Conservation (phyloP, 2,113 vertebrate species). For the Siniperca chuatsi region DNA sequence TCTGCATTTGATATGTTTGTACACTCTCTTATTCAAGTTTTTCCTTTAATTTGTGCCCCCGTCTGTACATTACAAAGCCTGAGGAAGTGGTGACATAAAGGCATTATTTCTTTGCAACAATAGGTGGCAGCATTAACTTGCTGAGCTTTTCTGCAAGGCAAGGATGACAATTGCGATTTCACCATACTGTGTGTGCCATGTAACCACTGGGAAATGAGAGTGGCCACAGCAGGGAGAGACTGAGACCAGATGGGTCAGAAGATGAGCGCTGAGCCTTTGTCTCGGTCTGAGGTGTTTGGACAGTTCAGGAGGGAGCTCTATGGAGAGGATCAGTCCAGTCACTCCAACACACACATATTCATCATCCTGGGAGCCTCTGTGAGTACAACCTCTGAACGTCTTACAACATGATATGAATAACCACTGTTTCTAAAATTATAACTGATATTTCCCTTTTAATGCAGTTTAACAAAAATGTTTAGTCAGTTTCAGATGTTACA, state of each 20-base stretch:
- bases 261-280: slow-evolving; percentile 71
- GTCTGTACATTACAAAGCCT: not conserved
- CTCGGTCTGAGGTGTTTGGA: slow-evolving; percentile 85
- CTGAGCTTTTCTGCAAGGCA: slow-evolving; percentile 35
- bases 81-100: rapidly evolving
- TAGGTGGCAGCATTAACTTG: slow-evolving; percentile 69
- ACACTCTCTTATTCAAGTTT: too few species aligned
- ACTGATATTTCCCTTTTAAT: not conserved
- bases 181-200: not conserved
- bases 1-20: too few species aligned
- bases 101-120: slow-evolving; percentile 22
- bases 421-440: not conserved
- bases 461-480: not conserved
- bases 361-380: slow-evolving; percentile 91
- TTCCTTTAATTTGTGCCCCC: too few species aligned
- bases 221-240: not conserved
- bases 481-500: not conserved
- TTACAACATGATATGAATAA: not conserved
- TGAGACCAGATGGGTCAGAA: slow-evolving; percentile 31
- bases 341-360: slow-evolving; percentile 83
- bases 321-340: slow-evolving; percentile 79
- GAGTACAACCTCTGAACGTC: slow-evolving; percentile 71
- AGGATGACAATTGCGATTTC: slow-evolving; percentile 44
- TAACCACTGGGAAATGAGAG: not conserved
- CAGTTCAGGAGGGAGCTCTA: slow-evolving; percentile 87